Evolutionary conservation across 2,797 vertebrate genomes (phyloP).

Genomic region (Prionace glauca): DNA sequence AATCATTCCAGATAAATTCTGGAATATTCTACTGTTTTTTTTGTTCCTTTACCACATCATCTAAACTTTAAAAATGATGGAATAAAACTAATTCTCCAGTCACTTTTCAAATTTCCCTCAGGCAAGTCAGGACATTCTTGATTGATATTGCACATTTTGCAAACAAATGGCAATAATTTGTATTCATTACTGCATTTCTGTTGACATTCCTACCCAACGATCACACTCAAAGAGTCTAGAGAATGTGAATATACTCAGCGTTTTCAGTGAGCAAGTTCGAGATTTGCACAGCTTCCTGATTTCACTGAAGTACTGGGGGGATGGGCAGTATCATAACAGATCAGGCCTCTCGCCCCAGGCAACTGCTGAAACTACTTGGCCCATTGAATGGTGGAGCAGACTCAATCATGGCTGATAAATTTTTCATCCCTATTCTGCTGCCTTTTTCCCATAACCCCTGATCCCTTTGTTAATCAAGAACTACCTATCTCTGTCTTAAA

Average conservation of each 20-base stretch:
- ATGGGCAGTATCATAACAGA: too few species aligned
- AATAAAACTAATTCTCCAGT: neutral
- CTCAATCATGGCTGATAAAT: too few species aligned
- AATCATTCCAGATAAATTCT: neutral
- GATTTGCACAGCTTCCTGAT: neutral
- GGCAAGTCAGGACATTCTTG: neutral
- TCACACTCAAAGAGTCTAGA: neutral
- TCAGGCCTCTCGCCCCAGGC: too few species aligned
- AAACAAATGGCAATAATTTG: neutral
- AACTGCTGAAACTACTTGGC: too few species aligned
- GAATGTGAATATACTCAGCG: neutral
- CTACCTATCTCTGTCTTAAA: too few species aligned
- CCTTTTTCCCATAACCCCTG: too few species aligned
- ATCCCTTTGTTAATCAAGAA: too few species aligned
- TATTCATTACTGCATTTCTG: neutral
- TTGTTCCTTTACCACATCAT: neutral
- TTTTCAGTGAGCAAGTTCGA: neutral
- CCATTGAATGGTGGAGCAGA: too few species aligned
- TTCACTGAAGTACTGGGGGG: neutral
- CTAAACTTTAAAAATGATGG: neutral
- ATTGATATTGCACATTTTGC: neutral
- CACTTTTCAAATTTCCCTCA: neutral
- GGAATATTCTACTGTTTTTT: neutral
- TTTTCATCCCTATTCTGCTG: too few species aligned
- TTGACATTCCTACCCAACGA: neutral